phyloP scores from a whole-genome alignment of 2,797 vertebrate species.

The Acipenser transmontanus region DNA sequence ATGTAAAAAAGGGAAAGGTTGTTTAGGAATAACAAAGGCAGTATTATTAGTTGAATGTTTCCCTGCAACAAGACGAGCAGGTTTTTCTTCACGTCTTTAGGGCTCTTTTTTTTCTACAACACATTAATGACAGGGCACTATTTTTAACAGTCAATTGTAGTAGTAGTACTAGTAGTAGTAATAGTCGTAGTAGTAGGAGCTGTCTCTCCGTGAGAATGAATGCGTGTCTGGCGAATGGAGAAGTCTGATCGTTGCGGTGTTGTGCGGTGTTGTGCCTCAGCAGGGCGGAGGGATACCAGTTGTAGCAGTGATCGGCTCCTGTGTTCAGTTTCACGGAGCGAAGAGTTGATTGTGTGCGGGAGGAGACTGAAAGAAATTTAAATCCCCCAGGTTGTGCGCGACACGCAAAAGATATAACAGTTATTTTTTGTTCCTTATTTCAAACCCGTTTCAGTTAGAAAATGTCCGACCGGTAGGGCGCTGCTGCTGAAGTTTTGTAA shows the following conservation, averaged over 20 bases:
- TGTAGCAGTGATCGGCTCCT: conserved; percentile 31
- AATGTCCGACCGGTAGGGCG: conserved; percentile 59
- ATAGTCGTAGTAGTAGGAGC: conserved; percentile 17
- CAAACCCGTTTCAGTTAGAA: conserved; percentile 50
- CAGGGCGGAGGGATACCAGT: conserved; percentile 39
- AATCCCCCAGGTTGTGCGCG: conserved; percentile 61
- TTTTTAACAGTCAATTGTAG: conserved; percentile 24
- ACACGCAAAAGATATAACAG: conserved; percentile 40
- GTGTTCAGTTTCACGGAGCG: conserved; percentile 45
- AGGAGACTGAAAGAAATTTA: conserved; percentile 67
- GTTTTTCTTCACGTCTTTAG: neutral
- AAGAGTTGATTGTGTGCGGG: conserved; percentile 59
- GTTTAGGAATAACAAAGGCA: no score
- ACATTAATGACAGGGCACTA: conserved; percentile 28
- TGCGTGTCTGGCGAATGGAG: conserved; percentile 40
- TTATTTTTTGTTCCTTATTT: conserved; percentile 31
- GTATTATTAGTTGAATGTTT: no score
- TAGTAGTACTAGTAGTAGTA: no score
- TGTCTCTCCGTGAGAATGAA: conserved; percentile 28
- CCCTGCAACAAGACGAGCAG: no score
- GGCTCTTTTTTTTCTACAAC: neutral
- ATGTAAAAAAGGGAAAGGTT: no score
- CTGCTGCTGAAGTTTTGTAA: conserved; percentile 60
- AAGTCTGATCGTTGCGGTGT: conserved; percentile 30
- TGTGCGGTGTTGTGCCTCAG: conserved; percentile 23